Evolutionary conservation across 92 coral and sea anemone genomes (phyloP).

Genomic region (Actinernus sp.): DNA sequence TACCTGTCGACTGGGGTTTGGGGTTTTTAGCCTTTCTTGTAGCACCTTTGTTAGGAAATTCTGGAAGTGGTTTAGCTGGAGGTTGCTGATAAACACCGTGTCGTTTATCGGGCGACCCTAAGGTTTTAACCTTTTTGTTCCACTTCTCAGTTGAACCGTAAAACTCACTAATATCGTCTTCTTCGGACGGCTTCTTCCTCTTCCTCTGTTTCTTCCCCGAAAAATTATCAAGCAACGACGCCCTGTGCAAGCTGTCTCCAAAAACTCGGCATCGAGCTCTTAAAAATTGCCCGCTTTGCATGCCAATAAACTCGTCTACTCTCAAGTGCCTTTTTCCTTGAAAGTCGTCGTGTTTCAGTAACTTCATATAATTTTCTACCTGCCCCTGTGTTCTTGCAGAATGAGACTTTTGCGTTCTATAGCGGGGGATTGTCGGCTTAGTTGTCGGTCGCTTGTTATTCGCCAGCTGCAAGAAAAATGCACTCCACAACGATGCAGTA

Average conservation of each 20-base stretch:
- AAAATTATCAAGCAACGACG: background rate
- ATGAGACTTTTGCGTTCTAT: too few relatives aligned
- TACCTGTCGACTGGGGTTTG: too few relatives aligned
- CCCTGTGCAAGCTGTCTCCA: slow-evolving; percentile 14
- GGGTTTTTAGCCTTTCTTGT: too few relatives aligned
- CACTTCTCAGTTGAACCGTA: slow-evolving; percentile 16
- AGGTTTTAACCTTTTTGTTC: slow-evolving; percentile 10
- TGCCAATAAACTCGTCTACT: slow-evolving; percentile 32
- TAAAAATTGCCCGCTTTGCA: slow-evolving; percentile 6
- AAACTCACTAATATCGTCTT: background rate
- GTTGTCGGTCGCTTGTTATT: too few relatives aligned
- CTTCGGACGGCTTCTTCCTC: background rate
- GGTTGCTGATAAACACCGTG: too few relatives aligned
- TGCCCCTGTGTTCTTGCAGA: slow-evolving; percentile 25
- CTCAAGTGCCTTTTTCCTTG: slow-evolving; percentile 32
- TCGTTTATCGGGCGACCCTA: too few relatives aligned
- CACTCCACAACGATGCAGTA: slow-evolving; percentile 11
- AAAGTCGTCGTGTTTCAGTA: slow-evolving; percentile 33
- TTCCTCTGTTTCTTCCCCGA: too few relatives aligned
- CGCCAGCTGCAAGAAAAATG: too few relatives aligned
- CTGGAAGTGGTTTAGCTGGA: too few relatives aligned
- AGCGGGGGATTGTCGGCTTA: too few relatives aligned
- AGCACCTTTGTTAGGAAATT: too few relatives aligned
- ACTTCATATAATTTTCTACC: slow-evolving; percentile 21
- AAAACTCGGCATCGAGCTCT: slow-evolving; percentile 13